phyloP scores from a whole-genome alignment of 2,797 vertebrate genomes.

The Rallus crepitans region DNA sequence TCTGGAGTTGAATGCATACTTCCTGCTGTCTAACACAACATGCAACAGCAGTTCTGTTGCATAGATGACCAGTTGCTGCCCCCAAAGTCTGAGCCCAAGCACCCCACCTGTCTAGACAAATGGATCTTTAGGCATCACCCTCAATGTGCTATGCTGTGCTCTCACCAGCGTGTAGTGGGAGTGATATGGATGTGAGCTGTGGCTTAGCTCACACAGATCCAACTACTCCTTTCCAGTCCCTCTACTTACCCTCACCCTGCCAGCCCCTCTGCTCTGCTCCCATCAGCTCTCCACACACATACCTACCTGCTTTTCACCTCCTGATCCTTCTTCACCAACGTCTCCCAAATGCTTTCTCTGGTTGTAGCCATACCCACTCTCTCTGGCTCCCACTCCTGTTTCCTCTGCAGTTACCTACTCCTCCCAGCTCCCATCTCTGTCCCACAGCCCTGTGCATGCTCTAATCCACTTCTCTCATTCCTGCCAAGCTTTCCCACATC shows the following conservation, averaged over 20 bases:
- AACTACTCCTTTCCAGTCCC: background rate
- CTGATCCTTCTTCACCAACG: background rate
- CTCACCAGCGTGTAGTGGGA: background rate
- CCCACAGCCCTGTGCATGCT: background rate
- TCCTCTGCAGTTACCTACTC: background rate
- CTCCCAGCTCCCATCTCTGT: background rate
- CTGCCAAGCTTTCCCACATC: background rate
- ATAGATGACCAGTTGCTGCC: background rate
- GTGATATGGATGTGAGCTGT: background rate
- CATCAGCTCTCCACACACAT: background rate
- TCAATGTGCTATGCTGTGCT: background rate
- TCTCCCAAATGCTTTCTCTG: background rate
- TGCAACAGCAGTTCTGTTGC: background rate
- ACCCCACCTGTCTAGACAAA: background rate
- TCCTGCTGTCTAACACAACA: background rate
- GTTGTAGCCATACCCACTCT: background rate
- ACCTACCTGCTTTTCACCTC: background rate
- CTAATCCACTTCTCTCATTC: background rate
- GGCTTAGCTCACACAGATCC: background rate
- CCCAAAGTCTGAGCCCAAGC: background rate
- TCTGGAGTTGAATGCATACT: background rate
- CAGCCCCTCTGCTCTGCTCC: background rate
- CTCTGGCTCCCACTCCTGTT: background rate
- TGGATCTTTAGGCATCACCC: background rate
- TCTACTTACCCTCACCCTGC: background rate